Base-by-base conservation (phyloP, 1,140 invertebrate genomes). In the Drosophila repleta region DNA sequence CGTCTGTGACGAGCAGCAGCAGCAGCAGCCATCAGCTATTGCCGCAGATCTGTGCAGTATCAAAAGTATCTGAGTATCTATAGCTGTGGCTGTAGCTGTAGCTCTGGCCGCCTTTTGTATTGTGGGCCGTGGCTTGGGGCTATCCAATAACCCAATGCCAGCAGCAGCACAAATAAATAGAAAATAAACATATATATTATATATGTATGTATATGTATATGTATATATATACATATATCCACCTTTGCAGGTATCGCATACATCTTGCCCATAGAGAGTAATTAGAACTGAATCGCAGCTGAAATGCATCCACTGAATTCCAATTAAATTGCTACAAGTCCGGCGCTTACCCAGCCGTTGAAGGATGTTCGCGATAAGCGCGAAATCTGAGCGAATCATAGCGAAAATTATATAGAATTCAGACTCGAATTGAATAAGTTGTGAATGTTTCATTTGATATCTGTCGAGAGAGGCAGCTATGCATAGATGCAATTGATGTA, bases 251-350 rank as follows among this genome's bases (percentile, higher is more conserved):
- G 72, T 79, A 79, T 79, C 76, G 76, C 64, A 70, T 75, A 61
- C 57, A 79, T 66, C 55, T 53, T 15, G 17, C 26, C 21, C 29
- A 53, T 56, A 56, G 37, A 56, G 20, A 56, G 82, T 85, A 85
- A 85, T 85, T 78, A 82, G 82, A 85, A 64, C 62, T 74, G 82
- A 78, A 87, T 75, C 81, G 64, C 76, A 70, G 57, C 58, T 77
- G 81, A 87, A 85, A 87, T 85, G 77, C 58, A 85, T 85, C 81
- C 85, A 74, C 35, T 61, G 55, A 83, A 85, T 85, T 85, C 81
- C 77, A 64, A 85, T 84, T 85, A 85, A 85, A 80, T 3, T 13
- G 55, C 53, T 41, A 51, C 52, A 67, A 58, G 26, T 51, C 17
- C 61, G 71, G 74, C 79, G 73, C 67, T 80, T 68, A 80, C 72